phyloP scores from a whole-genome alignment of 2,113 vertebrate species.

The Salvelinus sp. region DNA sequence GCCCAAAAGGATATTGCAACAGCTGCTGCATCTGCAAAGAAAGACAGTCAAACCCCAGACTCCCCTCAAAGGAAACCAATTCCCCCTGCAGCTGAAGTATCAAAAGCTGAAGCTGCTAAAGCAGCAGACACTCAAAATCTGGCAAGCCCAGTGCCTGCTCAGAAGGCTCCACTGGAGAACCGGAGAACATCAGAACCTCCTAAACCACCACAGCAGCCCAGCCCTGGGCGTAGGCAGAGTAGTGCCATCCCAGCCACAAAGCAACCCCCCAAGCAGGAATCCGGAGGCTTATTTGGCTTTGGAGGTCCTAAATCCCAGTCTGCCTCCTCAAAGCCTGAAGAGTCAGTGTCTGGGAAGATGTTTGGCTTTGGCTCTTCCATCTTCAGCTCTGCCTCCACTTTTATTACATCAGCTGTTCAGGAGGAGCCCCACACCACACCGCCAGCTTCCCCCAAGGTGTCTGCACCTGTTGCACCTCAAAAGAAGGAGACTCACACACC shows the following conservation, averaged over 20 bases:
- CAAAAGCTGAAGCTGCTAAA: constrained; percentile 48
- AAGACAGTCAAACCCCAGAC: too few relatives aligned
- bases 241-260: not conserved
- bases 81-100: constrained; percentile 32
- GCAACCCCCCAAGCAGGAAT: constrained; percentile 70
- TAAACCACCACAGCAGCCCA: not conserved
- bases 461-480: constrained; percentile 22
- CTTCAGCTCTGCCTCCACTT: constrained; percentile 70
- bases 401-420: constrained; percentile 68
- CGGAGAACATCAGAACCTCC: constrained; percentile 51
- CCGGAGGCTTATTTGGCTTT: constrained; percentile 71
- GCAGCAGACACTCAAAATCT: constrained; percentile 39
- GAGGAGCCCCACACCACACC: constrained; percentile 66
- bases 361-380: constrained; percentile 66
- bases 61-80: too few relatives aligned
- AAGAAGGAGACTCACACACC: constrained; percentile 15
- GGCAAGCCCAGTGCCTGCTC: not conserved
- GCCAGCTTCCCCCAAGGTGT: constrained; percentile 51
- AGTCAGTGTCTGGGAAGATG: constrained; percentile 67
- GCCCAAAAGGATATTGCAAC: constrained; percentile 1
- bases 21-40: constrained; percentile 48
- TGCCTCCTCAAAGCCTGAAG: constrained; percentile 40
- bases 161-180: not conserved
- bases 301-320: constrained; percentile 56
- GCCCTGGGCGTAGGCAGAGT: not conserved